phyloP scores from a whole-genome alignment of 2,797 vertebrate species.

The Pristis pectinata region DNA sequence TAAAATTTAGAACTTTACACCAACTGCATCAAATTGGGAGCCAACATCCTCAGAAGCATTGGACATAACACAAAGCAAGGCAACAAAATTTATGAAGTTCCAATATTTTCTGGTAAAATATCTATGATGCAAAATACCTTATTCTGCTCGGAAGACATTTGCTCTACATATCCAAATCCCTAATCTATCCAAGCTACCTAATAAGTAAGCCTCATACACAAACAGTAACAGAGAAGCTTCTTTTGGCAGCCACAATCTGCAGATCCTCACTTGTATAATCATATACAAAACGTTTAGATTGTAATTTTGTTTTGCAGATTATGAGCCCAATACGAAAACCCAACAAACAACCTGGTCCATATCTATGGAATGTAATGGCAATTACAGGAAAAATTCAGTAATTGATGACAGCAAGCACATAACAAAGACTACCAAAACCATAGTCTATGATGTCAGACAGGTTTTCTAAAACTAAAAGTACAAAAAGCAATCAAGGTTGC shows the following conservation, averaged over 20 bases:
- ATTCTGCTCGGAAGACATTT: not conserved
- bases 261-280: not conserved
- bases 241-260: not conserved
- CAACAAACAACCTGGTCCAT: not conserved
- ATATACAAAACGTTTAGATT: not conserved
- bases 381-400: not conserved
- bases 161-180: not conserved
- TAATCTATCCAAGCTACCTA: not conserved
- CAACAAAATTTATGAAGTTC: not conserved
- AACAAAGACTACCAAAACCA: not conserved
- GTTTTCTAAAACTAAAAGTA: slow-evolving; percentile 17
- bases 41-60: not conserved
- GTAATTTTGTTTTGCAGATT: not conserved
- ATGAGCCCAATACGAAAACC: not conserved
- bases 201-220: not conserved
- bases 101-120: not conserved
- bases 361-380: not conserved
- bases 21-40: not conserved
- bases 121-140: not conserved
- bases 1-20: slow-evolving; percentile 1
- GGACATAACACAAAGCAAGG: not conserved
- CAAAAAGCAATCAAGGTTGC: not conserved
- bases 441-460: not conserved
- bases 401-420: not conserved
- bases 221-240: not conserved